phyloP scores from a whole-genome alignment of 2,797 vertebrate genomes.

The Semotilus atromaculatus region DNA sequence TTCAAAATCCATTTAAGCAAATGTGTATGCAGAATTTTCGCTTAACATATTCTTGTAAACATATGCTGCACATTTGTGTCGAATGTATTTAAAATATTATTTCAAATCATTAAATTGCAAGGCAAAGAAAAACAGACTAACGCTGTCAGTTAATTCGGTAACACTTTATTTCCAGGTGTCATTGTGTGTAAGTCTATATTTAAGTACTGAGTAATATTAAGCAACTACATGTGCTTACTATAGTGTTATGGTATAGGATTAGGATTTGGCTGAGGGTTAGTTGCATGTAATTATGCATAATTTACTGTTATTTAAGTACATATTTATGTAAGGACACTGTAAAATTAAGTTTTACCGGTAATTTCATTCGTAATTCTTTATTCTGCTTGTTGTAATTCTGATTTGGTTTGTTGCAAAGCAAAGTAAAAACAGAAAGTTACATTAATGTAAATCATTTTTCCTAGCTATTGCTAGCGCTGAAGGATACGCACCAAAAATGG shows the following conservation, averaged over 20 bases:
- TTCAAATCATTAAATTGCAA: background rate
- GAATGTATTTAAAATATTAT: background rate
- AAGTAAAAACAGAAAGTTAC: background rate
- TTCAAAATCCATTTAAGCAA: background rate
- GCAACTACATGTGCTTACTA: too few species aligned
- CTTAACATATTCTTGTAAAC: background rate
- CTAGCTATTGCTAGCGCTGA: slow-evolving; percentile 87
- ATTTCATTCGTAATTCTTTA: background rate
- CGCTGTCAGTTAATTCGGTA: background rate
- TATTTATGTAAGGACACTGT: too few species aligned
- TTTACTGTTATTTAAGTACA: too few species aligned
- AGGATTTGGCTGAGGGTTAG: too few species aligned
- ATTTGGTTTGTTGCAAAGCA: background rate
- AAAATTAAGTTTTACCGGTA: too few species aligned
- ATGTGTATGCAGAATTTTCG: background rate
- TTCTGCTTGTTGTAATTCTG: background rate
- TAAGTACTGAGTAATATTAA: too few species aligned
- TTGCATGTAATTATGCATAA: too few species aligned
- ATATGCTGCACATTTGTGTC: background rate
- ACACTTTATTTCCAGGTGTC: background rate
- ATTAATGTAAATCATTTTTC: slow-evolving; percentile 55
- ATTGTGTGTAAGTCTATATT: too few species aligned
- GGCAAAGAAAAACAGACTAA: background rate
- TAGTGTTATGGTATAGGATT: too few species aligned
- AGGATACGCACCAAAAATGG: slow-evolving; percentile 91